Conservation (phyloP, 1,140 invertebrate genomes). For the Pentalonia nigronervosa region DNA sequence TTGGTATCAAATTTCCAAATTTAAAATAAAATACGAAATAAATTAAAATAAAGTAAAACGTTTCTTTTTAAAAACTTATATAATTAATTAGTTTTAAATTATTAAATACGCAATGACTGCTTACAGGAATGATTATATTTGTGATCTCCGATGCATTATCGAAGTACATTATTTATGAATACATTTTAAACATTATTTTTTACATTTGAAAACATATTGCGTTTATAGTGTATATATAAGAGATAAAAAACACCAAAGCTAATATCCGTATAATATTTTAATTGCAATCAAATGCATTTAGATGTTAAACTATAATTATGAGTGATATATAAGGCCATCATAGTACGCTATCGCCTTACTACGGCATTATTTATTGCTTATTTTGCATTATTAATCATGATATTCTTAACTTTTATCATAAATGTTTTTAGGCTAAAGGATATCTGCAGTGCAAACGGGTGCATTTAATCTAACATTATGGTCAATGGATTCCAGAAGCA, state of each 20-base stretch:
- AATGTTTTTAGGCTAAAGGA: background rate
- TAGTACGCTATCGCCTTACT: background rate
- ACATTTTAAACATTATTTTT: background rate
- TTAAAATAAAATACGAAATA: background rate
- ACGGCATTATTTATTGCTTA: background rate
- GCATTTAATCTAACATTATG: background rate
- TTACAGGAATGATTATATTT: background rate
- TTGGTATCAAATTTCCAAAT: background rate
- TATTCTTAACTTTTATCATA: background rate
- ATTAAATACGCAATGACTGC: background rate
- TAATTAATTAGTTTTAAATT: background rate
- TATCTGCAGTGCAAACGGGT: background rate
- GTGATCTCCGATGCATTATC: background rate
- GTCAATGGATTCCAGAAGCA: background rate
- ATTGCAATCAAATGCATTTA: background rate
- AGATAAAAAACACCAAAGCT: background rate
- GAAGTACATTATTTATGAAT: background rate
- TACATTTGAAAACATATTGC: background rate
- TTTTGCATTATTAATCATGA: background rate
- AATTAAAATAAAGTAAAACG: background rate
- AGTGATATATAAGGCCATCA: background rate
- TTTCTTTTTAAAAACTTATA: background rate
- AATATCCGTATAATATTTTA: conserved; percentile 9
- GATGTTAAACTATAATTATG: conserved; percentile 7
- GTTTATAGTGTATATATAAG: background rate